Evolutionary conservation across 2,113 vertebrate genomes (phyloP).

Genomic region (Oophaga pumilio): DNA sequence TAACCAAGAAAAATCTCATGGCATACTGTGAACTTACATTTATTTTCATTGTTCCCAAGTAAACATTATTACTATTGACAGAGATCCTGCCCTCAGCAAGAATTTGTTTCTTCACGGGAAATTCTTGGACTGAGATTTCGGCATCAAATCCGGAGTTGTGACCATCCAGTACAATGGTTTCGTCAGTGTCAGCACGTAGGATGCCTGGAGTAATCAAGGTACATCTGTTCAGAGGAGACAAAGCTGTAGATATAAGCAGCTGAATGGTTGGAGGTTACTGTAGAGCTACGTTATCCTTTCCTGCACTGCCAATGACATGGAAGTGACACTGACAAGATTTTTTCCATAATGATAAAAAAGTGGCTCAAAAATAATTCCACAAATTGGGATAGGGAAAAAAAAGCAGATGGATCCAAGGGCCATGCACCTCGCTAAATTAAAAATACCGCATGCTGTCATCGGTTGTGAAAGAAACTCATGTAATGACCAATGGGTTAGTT

Average conservation of each 20-base stretch:
- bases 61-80: not conserved
- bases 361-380: no score
- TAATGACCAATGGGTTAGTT: no score
- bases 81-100: not conserved
- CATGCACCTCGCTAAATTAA: no score
- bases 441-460: no score
- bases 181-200: not conserved
- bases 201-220: slow-evolving; percentile 13
- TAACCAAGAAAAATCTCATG: no score
- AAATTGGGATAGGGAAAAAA: no score
- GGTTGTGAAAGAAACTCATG: no score
- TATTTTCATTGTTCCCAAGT: not conserved
- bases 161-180: slow-evolving; percentile 27
- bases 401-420: no score
- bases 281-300: no score
- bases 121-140: not conserved
- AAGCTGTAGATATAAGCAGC: not conserved
- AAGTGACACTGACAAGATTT: no score
- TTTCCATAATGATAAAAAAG: no score
- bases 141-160: not conserved
- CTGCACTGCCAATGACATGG: no score
- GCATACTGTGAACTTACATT: not conserved
- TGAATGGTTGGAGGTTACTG: not conserved
- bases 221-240: slow-evolving; percentile 28
- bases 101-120: not conserved